Percentiles rank a stretch among this genome's conserved stretches.
Evolutionary conservation across 1,140 invertebrate species (phyloP).

Genomic region (Thalassaphorura encarpata): DNA sequence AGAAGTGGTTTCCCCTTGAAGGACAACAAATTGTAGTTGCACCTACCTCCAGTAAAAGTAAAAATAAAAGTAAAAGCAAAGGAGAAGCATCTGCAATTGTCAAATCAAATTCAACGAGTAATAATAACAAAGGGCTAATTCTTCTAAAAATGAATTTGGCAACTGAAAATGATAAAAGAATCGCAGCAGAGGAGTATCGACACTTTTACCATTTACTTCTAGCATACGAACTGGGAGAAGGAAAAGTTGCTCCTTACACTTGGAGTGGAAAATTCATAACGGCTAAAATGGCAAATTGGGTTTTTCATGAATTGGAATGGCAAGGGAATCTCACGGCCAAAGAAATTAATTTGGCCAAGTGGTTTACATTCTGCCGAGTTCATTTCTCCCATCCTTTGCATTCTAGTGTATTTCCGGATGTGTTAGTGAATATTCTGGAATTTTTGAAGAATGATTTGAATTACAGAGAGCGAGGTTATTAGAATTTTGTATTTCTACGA

Average conservation of each 20-base stretch:
- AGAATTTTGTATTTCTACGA: neutral
- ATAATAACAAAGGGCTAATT: conserved; percentile 73
- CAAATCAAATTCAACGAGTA: too few relatives aligned
- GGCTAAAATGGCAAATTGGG: conserved; percentile 57
- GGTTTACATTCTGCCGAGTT: conserved; percentile 60
- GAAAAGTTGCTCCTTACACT: conserved; percentile 64
- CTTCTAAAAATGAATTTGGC: conserved; percentile 65
- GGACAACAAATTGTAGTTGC: conserved; percentile 37
- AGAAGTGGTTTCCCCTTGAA: conserved; percentile 79
- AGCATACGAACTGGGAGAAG: conserved; percentile 69
- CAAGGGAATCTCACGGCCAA: conserved; percentile 69
- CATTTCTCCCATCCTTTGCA: conserved; percentile 64
- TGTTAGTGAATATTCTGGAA: conserved; percentile 55
- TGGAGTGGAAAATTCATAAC: conserved; percentile 81
- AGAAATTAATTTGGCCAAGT: conserved; percentile 58
- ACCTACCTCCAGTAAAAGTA: too few relatives aligned
- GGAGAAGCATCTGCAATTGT: too few relatives aligned
- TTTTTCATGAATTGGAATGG: conserved; percentile 80
- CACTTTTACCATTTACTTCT: conserved; percentile 72
- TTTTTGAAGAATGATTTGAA: conserved; percentile 53
- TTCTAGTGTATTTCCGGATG: conserved; percentile 57
- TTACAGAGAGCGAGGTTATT: conserved; percentile 50
- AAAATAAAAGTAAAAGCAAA: conserved; percentile 45
- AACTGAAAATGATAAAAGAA: conserved; percentile 68
- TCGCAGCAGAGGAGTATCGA: conserved; percentile 73